These are phyloP conservation scores for Epinephelus moara DNA, from an alignment of 2,113 vertebrate species.

Conservation along the genomic window DNA sequence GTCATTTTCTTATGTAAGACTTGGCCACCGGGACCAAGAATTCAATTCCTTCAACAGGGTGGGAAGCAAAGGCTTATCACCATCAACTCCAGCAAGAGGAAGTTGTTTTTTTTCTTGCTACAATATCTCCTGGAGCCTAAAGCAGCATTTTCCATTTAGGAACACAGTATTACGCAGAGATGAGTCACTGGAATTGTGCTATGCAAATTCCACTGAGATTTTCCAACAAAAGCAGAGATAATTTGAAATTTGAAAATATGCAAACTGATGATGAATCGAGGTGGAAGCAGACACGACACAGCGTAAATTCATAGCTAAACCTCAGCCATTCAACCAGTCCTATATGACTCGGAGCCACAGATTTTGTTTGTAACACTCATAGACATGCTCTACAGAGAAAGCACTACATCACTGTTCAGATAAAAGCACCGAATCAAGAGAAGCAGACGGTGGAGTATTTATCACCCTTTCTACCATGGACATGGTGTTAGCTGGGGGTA, in stretches of 20 bases:
- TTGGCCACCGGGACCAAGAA: conserved; percentile 43
- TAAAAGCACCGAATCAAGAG: conserved; percentile 37
- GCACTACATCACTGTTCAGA: conserved; percentile 42
- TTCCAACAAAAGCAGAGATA: conserved; percentile 46
- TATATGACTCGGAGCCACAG: not conserved
- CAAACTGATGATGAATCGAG: conserved; percentile 51
- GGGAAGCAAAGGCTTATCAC: conserved; percentile 42
- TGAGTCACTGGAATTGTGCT: conserved; percentile 52
- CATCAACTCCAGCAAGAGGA: conserved; percentile 24
- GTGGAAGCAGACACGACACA: conserved; percentile 6
- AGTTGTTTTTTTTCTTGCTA: conserved; percentile 10
- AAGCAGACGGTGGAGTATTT: conserved; percentile 9
- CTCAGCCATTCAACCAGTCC: conserved; percentile 6
- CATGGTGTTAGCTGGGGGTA: not conserved
- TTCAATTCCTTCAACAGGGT: conserved; percentile 24
- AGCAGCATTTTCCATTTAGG: conserved; percentile 48
- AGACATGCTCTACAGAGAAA: conserved; percentile 20
- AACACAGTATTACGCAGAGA: conserved; percentile 26
- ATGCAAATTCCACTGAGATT: conserved; percentile 49
- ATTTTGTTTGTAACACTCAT: conserved; percentile 7
- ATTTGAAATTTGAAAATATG: conserved; percentile 67
- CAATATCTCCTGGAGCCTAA: conserved; percentile 25
- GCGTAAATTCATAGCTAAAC: conserved; percentile 26
- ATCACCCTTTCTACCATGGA: conserved; percentile 33
- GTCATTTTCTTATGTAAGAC: conserved; percentile 58